A percentile compares a stretch with the other conserved stretches of the same genome.
Conservation (phyloP, 1,140 invertebrate genomes). For the Xylocopa sonorina region DNA sequence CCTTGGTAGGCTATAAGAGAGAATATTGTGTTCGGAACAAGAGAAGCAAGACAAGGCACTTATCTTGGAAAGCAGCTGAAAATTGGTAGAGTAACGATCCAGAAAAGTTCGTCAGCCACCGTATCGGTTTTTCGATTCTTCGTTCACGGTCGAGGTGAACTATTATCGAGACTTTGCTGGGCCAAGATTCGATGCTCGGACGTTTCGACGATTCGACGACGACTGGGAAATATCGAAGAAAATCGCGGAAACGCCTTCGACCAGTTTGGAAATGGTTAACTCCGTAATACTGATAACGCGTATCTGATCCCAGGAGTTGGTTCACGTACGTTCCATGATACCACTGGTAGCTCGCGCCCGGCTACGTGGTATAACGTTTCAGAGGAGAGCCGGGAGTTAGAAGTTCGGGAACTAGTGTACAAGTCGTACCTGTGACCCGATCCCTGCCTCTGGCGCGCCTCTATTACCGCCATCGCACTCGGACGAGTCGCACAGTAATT, state of each 20-base stretch:
- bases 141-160: background rate
- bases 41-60: too few relatives aligned
- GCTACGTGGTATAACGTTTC: conserved; percentile 28
- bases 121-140: background rate
- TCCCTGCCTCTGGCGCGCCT: conserved; percentile 18
- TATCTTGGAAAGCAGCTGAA: too few relatives aligned
- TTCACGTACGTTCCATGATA: conserved; percentile 31
- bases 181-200: background rate
- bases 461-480: conserved; percentile 46
- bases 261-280: conserved; percentile 28
- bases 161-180: conserved; percentile 13
- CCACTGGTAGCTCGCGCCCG: background rate
- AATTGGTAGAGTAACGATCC: background rate
- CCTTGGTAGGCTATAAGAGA: too few relatives aligned
- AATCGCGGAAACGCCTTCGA: background rate
- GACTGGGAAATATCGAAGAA: conserved; percentile 34
- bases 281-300: conserved; percentile 45
- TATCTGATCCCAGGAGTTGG: conserved; percentile 35
- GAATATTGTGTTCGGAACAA: too few relatives aligned
- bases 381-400: conserved; percentile 19
- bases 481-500: conserved; percentile 59
- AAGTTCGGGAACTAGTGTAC: conserved; percentile 60
- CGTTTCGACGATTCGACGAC: conserved; percentile 5
- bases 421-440: conserved; percentile 54
- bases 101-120: background rate